Evolutionary conservation across 2,113 vertebrate species (phyloP), one percentile per base, ranked within the genome.

Genomic region (Erinaceus europaeus): DNA sequence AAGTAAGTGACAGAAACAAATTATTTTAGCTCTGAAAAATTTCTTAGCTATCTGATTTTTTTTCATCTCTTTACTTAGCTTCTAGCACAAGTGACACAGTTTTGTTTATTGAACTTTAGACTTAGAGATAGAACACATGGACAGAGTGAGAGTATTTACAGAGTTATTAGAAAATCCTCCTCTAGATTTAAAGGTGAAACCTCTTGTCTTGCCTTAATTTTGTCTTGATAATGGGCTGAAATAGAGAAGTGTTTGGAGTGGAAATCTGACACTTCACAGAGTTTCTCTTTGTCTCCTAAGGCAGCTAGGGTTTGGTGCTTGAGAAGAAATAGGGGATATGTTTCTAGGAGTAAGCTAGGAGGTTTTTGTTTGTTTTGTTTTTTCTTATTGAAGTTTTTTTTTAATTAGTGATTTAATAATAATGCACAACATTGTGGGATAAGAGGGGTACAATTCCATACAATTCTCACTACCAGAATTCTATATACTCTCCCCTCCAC

Each of bases 61-160:
- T n/a, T n/a, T n/a, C n/a, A n/a, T n/a, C n/a, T n/a, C n/a, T n/a
- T n/a, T n/a, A 67, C 20, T 72, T 72, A 71, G 65, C 36, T 61
- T n/a, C 61, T 0, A 76, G 59, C 23, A 48, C 32, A 67, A 87
- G 36, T 17, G 50, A 2, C 38, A 36, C n/a, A 57, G 25, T 76
- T 88, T 87, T 75, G n/a, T 46, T 79, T 83, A 42, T 71, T 83
- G n/a, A 79, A 18, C 9, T 59, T 92, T 84, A 52, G n/a, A 8
- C n/a, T 84, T 82, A 25, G 17, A 73, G 29, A 29, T 29, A 77
- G 21, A 42, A 9, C 65, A 52, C 57, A 9, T 29, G 38, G 27
- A 59, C 80, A 29, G 32, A 53, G 17, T 77, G 50, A 91, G 42
- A 67, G n/a, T 81, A 7, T 85, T 74, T 59, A 36, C 13, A 83